A percentile compares a stretch with the other conserved stretches of the same genome.
These are phyloP conservation scores for Andrena haemorrhoa DNA, from an alignment of 2,888 invertebrate species.

Conservation along the genomic window DNA sequence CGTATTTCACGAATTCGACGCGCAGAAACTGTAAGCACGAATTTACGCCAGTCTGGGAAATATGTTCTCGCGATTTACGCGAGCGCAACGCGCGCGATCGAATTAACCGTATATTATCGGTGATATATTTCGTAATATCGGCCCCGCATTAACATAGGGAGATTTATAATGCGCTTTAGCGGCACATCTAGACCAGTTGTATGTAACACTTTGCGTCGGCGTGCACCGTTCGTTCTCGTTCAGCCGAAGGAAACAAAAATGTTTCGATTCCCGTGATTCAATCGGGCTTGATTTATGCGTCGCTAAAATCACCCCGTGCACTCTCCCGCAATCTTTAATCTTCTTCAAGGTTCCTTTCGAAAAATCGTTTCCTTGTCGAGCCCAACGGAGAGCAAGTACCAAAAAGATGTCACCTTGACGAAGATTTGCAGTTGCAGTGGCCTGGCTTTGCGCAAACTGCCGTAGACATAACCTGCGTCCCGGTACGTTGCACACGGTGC, in stretches of 20 bases:
- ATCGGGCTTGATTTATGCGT: neutral
- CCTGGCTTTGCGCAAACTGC: constrained; percentile 1
- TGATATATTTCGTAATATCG: constrained; percentile 15
- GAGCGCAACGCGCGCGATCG: neutral
- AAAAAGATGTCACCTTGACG: constrained; percentile 8
- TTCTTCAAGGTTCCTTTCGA: neutral
- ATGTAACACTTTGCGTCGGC: neutral
- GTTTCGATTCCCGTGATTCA: neutral
- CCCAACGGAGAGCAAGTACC: neutral
- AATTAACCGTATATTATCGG: constrained; percentile 27
- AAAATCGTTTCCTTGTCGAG: neutral
- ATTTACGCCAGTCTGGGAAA: neutral
- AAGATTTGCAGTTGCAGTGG: neutral
- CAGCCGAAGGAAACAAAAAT: constrained; percentile 2
- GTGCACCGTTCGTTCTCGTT: constrained; percentile 3
- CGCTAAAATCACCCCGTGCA: neutral
- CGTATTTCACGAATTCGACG: neutral
- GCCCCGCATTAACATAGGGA: constrained; percentile 27
- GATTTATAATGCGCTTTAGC: constrained; percentile 34
- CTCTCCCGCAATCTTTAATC: no score
- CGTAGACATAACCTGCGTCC: neutral
- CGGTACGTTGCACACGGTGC: constrained; percentile 2
- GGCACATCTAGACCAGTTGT: neutral
- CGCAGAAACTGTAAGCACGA: neutral
- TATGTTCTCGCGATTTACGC: constrained; percentile 22